These are phyloP conservation scores for Diarsia mendica DNA, from an alignment of 2,888 invertebrate species.

Conservation along the genomic window DNA sequence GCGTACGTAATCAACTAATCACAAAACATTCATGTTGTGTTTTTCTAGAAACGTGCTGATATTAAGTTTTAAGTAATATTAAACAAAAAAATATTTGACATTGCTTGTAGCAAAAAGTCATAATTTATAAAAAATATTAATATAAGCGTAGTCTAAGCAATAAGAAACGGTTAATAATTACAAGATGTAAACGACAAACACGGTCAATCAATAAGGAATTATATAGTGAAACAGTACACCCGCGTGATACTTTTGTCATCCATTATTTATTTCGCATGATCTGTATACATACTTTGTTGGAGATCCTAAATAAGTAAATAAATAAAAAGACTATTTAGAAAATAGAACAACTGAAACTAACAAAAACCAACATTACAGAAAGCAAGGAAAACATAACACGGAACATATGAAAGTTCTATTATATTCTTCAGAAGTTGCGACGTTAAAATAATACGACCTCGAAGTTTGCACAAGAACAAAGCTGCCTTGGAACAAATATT, in stretches of 20 bases:
- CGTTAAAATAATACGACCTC: slow-evolving; percentile 41
- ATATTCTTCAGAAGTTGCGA: slow-evolving; percentile 20
- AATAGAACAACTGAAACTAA: background rate
- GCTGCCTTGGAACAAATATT: slow-evolving; percentile 47
- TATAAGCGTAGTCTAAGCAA: no score
- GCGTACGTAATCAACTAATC: background rate
- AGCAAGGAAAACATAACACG: background rate
- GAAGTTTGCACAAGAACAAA: slow-evolving; percentile 37
- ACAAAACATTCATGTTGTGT: background rate
- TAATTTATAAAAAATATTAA: background rate
- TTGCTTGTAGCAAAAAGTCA: background rate
- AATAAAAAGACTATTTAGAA: background rate
- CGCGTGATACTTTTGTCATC: no score
- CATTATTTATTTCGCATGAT: no score
- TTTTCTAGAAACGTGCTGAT: background rate
- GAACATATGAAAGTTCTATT: slow-evolving; percentile 5
- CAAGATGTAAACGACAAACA: background rate
- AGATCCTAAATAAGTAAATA: no score
- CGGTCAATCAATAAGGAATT: background rate
- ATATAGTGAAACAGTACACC: no score
- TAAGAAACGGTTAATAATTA: background rate
- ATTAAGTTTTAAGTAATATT: background rate
- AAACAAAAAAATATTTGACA: background rate
- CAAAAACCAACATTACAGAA: slow-evolving; percentile 2
- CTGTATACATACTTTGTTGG: no score